phyloP scores from a whole-genome alignment of 2,888 invertebrate genomes.

The Drosophila rubida region DNA sequence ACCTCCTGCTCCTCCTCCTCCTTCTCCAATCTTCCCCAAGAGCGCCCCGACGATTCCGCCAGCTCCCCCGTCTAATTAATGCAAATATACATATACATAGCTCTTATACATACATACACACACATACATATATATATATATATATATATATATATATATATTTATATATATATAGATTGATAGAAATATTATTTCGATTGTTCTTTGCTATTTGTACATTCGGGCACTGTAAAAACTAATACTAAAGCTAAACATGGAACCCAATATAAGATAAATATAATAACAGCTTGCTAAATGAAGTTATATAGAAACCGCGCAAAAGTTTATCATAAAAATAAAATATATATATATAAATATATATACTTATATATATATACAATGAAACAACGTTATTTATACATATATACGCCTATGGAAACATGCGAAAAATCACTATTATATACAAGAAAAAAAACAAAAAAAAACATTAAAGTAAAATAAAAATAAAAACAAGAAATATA shows the following conservation, averaged over 20 bases:
- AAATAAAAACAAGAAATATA: conserved; percentile 46
- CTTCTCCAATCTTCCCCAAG: not conserved
- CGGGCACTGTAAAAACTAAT: conserved; percentile 60
- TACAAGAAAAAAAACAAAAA: conserved; percentile 44
- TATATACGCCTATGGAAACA: conserved; percentile 63
- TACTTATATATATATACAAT: conserved; percentile 46
- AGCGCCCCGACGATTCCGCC: not conserved
- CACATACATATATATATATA: conserved; percentile 10
- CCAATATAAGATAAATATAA: conserved; percentile 30
- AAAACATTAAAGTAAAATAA: conserved; percentile 6
- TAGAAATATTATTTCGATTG: conserved; percentile 31
- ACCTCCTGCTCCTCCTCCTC: too few relatives aligned
- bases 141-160: conserved; percentile 10
- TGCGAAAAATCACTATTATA: conserved; percentile 60
- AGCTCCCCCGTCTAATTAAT: conserved; percentile 10
- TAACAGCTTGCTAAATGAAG: conserved; percentile 51
- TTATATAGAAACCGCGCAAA: conserved; percentile 40
- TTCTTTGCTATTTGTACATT: conserved; percentile 57
- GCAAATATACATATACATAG: conserved; percentile 22
- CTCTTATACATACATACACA: too few relatives aligned
- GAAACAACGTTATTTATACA: conserved; percentile 65
- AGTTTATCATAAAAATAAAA: conserved; percentile 32
- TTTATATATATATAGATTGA: conserved; percentile 16
- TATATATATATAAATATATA: conserved; percentile 35
- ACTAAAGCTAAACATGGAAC: conserved; percentile 12